Base-by-base conservation (phyloP, 2,888 invertebrate species). In the Acleris literana region DNA sequence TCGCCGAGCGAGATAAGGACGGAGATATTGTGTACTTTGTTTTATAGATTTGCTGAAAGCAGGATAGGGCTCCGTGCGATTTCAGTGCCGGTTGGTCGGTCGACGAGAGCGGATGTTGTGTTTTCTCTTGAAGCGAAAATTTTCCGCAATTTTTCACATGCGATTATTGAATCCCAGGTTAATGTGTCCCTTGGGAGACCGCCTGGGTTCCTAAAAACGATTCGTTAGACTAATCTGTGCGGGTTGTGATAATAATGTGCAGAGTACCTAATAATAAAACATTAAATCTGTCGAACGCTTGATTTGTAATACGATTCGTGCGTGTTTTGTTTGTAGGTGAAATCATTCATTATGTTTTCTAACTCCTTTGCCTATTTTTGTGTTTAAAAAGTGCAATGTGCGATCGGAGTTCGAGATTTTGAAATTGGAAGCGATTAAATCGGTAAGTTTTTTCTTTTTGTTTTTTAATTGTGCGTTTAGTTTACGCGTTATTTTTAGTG, bases 21-120 rank as follows among this genome's bases (percentile, higher is more conserved):
- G 58, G 75, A 49, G 25, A 71, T 68, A 70, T 70, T 83, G 79
- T 85, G 82, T 85, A 86, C 84, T 86, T 86, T 87, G 87, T 82
- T 84, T 84, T 90, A 90, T 90, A 89, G 91, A 91, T 91, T 87
- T 88, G 84, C 85, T 85, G 85, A 88, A 88, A 87, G 84, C 87
- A 78, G 74, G 73, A 75, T 75, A 76, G 68, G 70, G 68, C 67
- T 65, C 68, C 74, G 71, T 72, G 68, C 72, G 71, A 72, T 75
- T 76, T 76, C 79, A 79, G 80, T 81, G 65, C 71, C 69, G 72
- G 69, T 63, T 68, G 60, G 63, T 64, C 70, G 66, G 60, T 62
- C 39, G 72, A 7, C 22, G 67, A 20, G 71, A 63, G 70, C 46
- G 73, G 74, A 68, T 70, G 79, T 75, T 61, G 68, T 52, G 57